phyloP scores from a whole-genome alignment of 2,888 invertebrate genomes.

The Cheilosia vulpina region DNA sequence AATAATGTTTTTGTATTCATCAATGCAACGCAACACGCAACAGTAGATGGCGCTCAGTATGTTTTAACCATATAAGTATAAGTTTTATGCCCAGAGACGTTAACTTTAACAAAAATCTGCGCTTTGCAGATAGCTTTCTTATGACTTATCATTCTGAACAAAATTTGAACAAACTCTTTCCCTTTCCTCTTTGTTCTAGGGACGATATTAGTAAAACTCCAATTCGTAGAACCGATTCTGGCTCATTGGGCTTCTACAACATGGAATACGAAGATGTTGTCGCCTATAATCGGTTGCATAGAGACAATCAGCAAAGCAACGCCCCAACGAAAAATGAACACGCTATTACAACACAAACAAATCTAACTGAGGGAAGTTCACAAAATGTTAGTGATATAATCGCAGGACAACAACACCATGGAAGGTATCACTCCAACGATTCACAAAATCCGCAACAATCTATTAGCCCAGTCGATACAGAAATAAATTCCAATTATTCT shows the following conservation, averaged over 20 bases:
- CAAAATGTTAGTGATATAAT: conserved; percentile 41
- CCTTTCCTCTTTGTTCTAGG: neutral
- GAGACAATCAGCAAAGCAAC: conserved; percentile 58
- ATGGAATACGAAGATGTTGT: conserved; percentile 76
- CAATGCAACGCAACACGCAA: too few species aligned
- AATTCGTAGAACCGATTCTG: conserved; percentile 62
- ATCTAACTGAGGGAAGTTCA: conserved; percentile 35
- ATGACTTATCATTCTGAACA: neutral
- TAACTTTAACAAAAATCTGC: too few species aligned
- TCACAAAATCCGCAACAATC: conserved; percentile 37
- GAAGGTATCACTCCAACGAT: conserved; percentile 35
- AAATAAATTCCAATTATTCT: conserved; percentile 79
- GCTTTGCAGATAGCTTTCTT: neutral
- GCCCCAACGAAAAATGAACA: conserved; percentile 43
- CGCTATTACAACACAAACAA: conserved; percentile 24
- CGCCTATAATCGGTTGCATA: conserved; percentile 55
- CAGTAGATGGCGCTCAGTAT: too few species aligned
- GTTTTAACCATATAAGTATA: too few species aligned
- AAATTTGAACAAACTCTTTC: neutral
- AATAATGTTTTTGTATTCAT: too few species aligned
- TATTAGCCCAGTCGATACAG: conserved; percentile 12
- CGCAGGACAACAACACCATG: conserved; percentile 31
- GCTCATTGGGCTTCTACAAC: conserved; percentile 73
- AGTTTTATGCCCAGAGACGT: too few species aligned
- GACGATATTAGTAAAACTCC: conserved; percentile 50